Base-by-base conservation (phyloP, 2,888 invertebrate genomes). In the Anarsia innoxiella region DNA sequence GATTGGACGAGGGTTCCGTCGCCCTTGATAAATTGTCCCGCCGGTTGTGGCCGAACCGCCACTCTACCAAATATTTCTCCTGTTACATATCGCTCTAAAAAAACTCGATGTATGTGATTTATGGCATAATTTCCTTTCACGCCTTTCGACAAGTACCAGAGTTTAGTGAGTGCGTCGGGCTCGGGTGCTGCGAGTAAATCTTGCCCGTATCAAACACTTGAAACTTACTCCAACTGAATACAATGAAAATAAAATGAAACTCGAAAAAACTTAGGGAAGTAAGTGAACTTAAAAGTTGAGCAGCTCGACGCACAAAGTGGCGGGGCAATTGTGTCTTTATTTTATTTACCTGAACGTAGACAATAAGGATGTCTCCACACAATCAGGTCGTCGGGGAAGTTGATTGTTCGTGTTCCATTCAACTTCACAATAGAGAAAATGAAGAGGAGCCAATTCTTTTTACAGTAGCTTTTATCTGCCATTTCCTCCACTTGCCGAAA, bases 401-500 rank as follows among this genome's bases (percentile, higher is more conserved):
- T 76, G 77, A 79, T 78, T 80, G 78, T 80, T 79, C 70, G 67
- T 73, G 66, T 68, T 63, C 71, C 66, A 75, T 78, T 80, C 77
- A 74, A 74, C 71, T 76, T 72, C 69, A 84, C 80, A 83, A 83
- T 80, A 65, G 79, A 70, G 70, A 75, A 76, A 82, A 84, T 82
- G 79, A 79, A 72, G 71, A 77, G 67, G 56, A 71, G 73, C 76
- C 79, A 79, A 77, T 79, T 79, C 75, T 73, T 75, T 68, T 64
- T 66, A 61, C 60, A 64, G 59, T 64, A 66, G 70, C 71, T 72
- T 78, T 82, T 76, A 74, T 71, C 65, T 62, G 52, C 64, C 66
- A 67, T 71, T 75, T 74, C 69, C 71, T 72, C 69, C 67, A 64
- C 65, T 65, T 64, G 64, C 65, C 69, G 60, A 74, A 80, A 79